Evolutionary conservation across 2,888 invertebrate genomes (phyloP), one percentile per base, ranked within the genome.

Genomic region (Diarsia mendica): DNA sequence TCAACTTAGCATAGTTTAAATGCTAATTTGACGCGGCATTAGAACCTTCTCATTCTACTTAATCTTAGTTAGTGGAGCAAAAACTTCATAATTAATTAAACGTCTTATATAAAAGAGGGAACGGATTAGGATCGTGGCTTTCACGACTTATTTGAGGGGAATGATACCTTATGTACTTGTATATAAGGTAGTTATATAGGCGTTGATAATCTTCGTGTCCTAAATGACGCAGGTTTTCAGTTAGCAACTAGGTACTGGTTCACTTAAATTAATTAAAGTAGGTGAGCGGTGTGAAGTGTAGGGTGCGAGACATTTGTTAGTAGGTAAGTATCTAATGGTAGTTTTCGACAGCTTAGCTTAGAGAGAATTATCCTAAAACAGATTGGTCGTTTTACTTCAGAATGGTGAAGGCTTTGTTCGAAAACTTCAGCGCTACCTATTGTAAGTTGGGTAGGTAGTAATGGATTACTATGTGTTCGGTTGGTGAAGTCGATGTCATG

Each of bases 201-300:
- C 51, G 44, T 48, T 51, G 74, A 80, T 76, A 67, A 84, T 74
- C 49, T 49, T 48, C 28, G 15, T 67, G 60, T 53, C n/a, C 48
- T 66, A 71, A 63, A 53, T 73, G 77, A 80, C 72, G 63, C 28
- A 72, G 82, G 82, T 83, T 86, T 79, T 85, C 75, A 83, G 67
- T 68, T 75, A 73, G 75, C 75, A 79, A 71, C 84, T 81, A 44
- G 23, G 28, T 69, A 86, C 80, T 76, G 72, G 84, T 84, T 85
- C 83, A 82, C 85, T 86, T 88, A 89, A 89, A 90, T 90, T 91
- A 91, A 90, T 90, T 90, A 87, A 90, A 90, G 81, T 89, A 88
- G 85, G 84, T 87, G 84, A 79, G 85, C 74, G 85, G 79, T 85
- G 72, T 33, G 83, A 83, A 79, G 81, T 84, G 77, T 86, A 87